A percentile compares a stretch with the other conserved stretches of the same genome.
Conservation (phyloP, 2,888 invertebrate genomes). For the Eupithecia abbreviata region DNA sequence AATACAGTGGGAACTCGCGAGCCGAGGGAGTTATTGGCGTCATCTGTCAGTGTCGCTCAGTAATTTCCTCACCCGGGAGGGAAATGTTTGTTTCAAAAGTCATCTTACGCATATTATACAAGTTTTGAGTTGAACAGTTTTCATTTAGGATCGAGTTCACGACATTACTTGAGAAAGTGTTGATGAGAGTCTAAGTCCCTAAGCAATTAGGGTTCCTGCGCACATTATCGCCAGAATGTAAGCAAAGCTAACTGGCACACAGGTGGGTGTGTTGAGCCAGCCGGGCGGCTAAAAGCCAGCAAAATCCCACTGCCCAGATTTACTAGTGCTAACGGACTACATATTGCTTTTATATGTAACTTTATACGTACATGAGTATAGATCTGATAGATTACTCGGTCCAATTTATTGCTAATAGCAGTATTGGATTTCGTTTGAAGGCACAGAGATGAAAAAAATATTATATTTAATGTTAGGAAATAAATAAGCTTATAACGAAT, state of each 20-base stretch:
- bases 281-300: conserved; percentile 40
- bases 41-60: conserved; percentile 77
- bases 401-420: background rate
- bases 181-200: conserved; percentile 11
- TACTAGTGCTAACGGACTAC: conserved; percentile 35
- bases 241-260: conserved; percentile 41
- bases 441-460: background rate
- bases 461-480: background rate
- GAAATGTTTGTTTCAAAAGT: conserved; percentile 74
- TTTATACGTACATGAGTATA: conserved; percentile 10
- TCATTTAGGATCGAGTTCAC: conserved; percentile 39
- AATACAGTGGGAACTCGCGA: conserved; percentile 63
- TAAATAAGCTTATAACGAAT: background rate
- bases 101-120: conserved; percentile 65
- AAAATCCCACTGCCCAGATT: conserved; percentile 42
- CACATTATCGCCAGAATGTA: conserved; percentile 36
- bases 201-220: conserved; percentile 30
- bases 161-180: conserved; percentile 14
- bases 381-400: conserved; percentile 32
- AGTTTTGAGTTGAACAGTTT: conserved; percentile 53
- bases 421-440: background rate
- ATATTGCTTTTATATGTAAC: conserved; percentile 28
- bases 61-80: conserved; percentile 71
- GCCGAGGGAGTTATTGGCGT: conserved; percentile 72
- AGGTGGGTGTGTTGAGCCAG: conserved; percentile 44